These are phyloP conservation scores for Silurus aristotelis DNA, from an alignment of 2,797 vertebrate species.

Conservation along the genomic window DNA sequence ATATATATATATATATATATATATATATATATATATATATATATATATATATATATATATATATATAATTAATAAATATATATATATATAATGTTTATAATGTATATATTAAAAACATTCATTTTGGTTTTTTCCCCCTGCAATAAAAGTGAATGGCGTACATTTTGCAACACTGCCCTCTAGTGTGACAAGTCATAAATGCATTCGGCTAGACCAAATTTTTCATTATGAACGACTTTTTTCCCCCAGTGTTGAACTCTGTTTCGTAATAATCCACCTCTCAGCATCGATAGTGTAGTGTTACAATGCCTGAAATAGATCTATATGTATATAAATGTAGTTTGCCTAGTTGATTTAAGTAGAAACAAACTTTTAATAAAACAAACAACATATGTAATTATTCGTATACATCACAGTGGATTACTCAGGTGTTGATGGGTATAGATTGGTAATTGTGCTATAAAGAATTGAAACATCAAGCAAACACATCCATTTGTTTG, in stretches of 20 bases:
- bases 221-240: not conserved
- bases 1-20: too few relatives aligned
- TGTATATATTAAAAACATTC: too few relatives aligned
- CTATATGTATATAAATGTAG: not conserved
- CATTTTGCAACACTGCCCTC: not conserved
- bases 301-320: too few relatives aligned
- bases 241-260: not conserved
- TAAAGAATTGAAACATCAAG: not conserved
- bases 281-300: too few relatives aligned
- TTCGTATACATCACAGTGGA: not conserved
- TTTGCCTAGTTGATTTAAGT: not conserved
- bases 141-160: not conserved
- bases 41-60: too few relatives aligned
- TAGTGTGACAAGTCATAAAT: not conserved
- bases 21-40: too few relatives aligned
- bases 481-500: not conserved
- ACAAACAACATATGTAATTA: too few relatives aligned
- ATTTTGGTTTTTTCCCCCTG: too few relatives aligned
- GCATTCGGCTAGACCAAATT: not conserved
- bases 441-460: not conserved
- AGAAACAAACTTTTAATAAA: too few relatives aligned
- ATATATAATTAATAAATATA: too few relatives aligned
- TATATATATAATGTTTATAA: too few relatives aligned
- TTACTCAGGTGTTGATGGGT: not conserved
- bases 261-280: not conserved